Evolutionary conservation across 2,797 vertebrate species (phyloP), one percentile per base, ranked within the genome.

Genomic region (Synaphobranchus kaupii): DNA sequence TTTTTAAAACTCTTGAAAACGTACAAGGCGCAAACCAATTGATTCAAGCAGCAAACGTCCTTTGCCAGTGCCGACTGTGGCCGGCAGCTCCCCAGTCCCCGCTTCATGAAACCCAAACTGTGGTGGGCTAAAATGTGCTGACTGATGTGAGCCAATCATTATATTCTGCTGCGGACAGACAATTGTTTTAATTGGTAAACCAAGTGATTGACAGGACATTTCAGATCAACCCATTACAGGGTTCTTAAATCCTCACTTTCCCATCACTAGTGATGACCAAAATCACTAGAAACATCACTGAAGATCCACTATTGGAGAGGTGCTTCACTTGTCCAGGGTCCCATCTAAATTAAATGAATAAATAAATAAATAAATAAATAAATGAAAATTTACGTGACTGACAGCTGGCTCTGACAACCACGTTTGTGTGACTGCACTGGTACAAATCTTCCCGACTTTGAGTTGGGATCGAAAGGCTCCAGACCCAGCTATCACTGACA

Each of bases 341-440:
- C 63, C 28, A n/a, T 68, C n/a, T 17, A 68, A 28, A n/a, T n/a
- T n/a, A n/a, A n/a, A n/a, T n/a, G n/a, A n/a, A n/a, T n/a, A n/a
- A n/a, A n/a, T n/a, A n/a, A n/a, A 66, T 56, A 20, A 3, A 58
- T 58, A 58, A 58, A 58, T 58, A 58, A 58, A 58, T 58, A 17
- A 58, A 58, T 58, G 0, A 68, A 8, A 5, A 68, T 10, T 31
- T 73, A 6, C 7, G 13, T 44, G 39, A 44, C 15, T 47, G 76
- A 80, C 76, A 80, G 34, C 76, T 80, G 34, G 7, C 20, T 80
- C 76, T 80, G 76, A 80, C 76, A 76, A 39, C 71, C 2, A 80
- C 22, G 4, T 80, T 73, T 39, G 31, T 39, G 44, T 76, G 71
- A 39, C 20, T 80, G 25, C 31, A 25, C 76, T 80, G 76, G 22